phyloP scores from a whole-genome alignment of 2,113 vertebrate genomes.

The Ia io region DNA sequence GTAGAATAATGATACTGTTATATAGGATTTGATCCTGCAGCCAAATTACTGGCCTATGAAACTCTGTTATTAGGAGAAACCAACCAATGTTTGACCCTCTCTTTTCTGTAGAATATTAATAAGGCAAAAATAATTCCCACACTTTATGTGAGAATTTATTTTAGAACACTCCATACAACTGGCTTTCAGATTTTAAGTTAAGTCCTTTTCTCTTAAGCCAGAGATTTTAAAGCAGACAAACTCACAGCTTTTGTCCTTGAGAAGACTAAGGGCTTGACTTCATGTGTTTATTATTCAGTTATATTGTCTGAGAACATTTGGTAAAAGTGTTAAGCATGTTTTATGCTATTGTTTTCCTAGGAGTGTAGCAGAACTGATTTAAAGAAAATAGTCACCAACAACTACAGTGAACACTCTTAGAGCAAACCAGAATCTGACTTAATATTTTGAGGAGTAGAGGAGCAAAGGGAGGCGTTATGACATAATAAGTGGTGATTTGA shows the following conservation, averaged over 20 bases:
- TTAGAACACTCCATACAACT: neutral
- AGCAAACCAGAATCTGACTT: neutral
- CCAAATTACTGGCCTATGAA: neutral
- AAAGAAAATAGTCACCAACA: neutral
- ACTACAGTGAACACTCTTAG: neutral
- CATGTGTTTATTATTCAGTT: neutral
- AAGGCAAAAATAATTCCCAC: neutral
- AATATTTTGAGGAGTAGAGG: neutral
- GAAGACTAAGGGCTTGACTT: neutral
- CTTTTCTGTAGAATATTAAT: neutral
- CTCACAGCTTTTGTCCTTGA: neutral
- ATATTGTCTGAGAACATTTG: neutral
- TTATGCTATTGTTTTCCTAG: neutral
- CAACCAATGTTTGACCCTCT: neutral
- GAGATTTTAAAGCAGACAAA: conserved; percentile 15
- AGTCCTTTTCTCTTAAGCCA: neutral
- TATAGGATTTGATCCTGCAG: neutral
- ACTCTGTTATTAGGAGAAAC: neutral
- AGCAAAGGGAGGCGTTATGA: neutral
- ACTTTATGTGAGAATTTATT: neutral
- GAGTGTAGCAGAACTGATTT: neutral
- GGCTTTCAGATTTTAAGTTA: conserved; percentile 26
- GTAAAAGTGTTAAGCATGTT: neutral
- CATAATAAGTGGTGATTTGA: neutral
- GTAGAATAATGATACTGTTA: neutral